A percentile compares a stretch with the other conserved stretches of the same genome.
Evolutionary conservation across 2,113 vertebrate genomes (phyloP).

Genomic region (Leucopternis melanops): DNA sequence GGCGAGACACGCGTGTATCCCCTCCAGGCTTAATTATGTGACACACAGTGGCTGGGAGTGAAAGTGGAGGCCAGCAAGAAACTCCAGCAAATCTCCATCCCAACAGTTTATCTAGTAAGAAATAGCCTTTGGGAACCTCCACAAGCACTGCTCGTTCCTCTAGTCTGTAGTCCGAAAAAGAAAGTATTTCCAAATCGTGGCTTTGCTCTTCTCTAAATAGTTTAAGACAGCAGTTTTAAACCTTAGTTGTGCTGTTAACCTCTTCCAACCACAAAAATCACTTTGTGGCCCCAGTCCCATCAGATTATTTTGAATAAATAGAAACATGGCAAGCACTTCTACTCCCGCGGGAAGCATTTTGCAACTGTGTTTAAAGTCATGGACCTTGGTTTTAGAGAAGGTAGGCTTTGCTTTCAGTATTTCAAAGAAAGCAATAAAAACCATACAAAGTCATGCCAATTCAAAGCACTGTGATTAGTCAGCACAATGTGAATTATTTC

Average conservation of each 20-base stretch:
- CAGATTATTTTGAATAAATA: background rate
- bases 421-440: background rate
- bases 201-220: background rate
- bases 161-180: background rate
- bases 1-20: accelerated
- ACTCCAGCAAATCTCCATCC: background rate
- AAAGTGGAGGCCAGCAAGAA: background rate
- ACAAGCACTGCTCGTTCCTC: background rate
- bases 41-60: background rate
- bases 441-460: background rate
- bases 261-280: background rate
- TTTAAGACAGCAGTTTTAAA: background rate
- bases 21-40: background rate
- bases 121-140: background rate
- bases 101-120: background rate
- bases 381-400: background rate
- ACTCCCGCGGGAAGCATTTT: background rate
- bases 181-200: background rate
- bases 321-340: background rate
- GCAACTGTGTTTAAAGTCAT: background rate
- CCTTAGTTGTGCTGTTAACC: background rate
- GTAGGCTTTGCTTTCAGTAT: background rate
- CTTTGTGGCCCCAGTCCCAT: background rate
- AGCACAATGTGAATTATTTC: background rate
- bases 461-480: background rate